Percentiles rank a stretch among this genome's conserved stretches.
Conservation (phyloP, 2,888 invertebrate species). For the Lasioglossum morio region DNA sequence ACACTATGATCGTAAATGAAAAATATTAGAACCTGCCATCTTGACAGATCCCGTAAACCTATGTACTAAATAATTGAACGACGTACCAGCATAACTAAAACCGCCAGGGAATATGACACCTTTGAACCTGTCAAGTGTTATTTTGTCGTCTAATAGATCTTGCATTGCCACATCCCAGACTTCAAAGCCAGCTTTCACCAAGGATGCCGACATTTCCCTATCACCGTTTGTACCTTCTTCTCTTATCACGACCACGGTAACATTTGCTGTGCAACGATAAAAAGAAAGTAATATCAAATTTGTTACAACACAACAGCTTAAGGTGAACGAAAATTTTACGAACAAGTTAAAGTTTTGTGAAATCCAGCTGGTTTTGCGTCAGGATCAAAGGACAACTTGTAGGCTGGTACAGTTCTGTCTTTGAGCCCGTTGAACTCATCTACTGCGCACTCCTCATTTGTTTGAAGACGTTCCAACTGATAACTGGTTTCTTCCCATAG, state of each 20-base stretch:
- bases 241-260: constrained; percentile 95
- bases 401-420: constrained; percentile 89
- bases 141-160: constrained; percentile 90
- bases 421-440: constrained; percentile 91
- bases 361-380: constrained; percentile 80
- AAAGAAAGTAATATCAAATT: constrained; percentile 23
- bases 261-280: constrained; percentile 73
- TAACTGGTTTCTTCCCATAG: constrained; percentile 99
- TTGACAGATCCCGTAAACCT: not conserved
- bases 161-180: constrained; percentile 98
- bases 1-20: not conserved
- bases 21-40: not conserved
- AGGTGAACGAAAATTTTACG: constrained; percentile 14
- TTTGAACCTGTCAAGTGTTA: constrained; percentile 92
- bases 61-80: not conserved
- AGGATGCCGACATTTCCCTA: constrained; percentile 97
- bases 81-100: constrained; percentile 97
- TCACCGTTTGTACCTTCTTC: constrained; percentile 99
- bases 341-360: constrained; percentile 43
- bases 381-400: constrained; percentile 90
- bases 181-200: constrained; percentile 94
- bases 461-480: constrained; percentile 93
- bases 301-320: not conserved
- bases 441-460: constrained; percentile 91
- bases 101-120: constrained; percentile 98